These are phyloP conservation scores for Drosophila neocordata DNA, from an alignment of 1,140 invertebrate species.

Conservation along the genomic window DNA sequence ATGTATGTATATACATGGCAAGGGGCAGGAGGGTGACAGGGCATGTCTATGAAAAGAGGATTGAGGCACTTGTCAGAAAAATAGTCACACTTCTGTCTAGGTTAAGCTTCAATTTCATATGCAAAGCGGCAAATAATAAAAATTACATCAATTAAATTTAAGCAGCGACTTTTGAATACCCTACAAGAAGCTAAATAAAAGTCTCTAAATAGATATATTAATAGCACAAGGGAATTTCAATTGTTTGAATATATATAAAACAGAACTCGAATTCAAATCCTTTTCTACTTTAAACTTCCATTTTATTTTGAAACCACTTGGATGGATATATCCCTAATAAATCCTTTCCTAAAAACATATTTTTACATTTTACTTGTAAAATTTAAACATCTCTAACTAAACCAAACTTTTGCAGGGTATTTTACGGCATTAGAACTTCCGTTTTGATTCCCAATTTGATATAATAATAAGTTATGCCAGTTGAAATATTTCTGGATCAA, in stretches of 20 bases:
- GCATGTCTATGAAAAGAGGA: neutral
- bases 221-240: too few relatives aligned
- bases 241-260: too few relatives aligned
- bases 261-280: too few relatives aligned
- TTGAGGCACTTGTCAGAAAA: constrained; percentile 26
- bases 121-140: neutral
- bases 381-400: too few relatives aligned
- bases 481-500: neutral
- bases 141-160: too few relatives aligned
- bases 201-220: too few relatives aligned
- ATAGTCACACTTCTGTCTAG: constrained; percentile 7
- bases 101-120: constrained; percentile 6
- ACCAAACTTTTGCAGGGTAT: neutral
- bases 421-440: neutral
- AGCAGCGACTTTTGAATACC: neutral
- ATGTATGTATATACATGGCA: neutral
- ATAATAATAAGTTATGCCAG: neutral
- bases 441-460: neutral
- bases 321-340: too few relatives aligned
- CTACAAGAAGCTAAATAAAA: neutral
- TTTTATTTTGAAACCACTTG: too few relatives aligned
- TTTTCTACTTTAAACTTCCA: too few relatives aligned
- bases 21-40: neutral
- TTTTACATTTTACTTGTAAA: too few relatives aligned
- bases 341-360: too few relatives aligned